A percentile compares a stretch with the other conserved stretches of the same genome.
These are phyloP conservation scores for Lucinisca nassula DNA, from an alignment of 2,888 invertebrate species.

Conservation along the genomic window DNA sequence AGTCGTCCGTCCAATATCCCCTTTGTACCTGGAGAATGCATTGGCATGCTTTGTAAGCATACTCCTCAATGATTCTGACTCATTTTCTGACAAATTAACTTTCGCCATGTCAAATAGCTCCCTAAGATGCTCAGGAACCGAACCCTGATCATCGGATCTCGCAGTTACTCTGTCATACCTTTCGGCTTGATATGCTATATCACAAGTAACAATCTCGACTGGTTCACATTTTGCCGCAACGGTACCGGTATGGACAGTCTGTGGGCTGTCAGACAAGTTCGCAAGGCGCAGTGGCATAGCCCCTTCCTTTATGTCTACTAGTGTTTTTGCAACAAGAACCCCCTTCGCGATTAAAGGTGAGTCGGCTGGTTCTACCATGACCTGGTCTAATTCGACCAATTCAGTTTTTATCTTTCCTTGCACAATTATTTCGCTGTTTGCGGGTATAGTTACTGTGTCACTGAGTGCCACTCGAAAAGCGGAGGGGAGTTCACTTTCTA, in stretches of 20 bases:
- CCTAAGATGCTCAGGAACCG: conserved; percentile 5
- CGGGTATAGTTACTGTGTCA: not conserved
- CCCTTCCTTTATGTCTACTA: not conserved
- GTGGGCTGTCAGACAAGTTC: too few relatives aligned
- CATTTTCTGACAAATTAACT: too few relatives aligned
- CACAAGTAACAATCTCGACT: too few relatives aligned
- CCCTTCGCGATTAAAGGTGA: not conserved
- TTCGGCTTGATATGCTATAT: too few relatives aligned
- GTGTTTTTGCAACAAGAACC: not conserved
- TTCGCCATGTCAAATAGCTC: too few relatives aligned
- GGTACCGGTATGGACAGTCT: not conserved
- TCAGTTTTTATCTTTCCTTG: not conserved
- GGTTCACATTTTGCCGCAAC: too few relatives aligned
- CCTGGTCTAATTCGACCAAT: not conserved
- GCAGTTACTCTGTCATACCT: too few relatives aligned
- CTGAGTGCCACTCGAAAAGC: not conserved
- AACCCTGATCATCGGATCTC: too few relatives aligned
- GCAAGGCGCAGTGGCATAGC: not conserved
- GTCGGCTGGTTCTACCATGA: not conserved
- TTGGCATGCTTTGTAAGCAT: not conserved
- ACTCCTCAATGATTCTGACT: too few relatives aligned
- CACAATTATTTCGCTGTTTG: not conserved
- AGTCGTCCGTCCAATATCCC: too few relatives aligned
- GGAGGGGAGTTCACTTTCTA: not conserved
- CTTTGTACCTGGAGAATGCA: not conserved